phyloP scores from a whole-genome alignment of 2,888 invertebrate genomes.

The Protophormia terraenovae region DNA sequence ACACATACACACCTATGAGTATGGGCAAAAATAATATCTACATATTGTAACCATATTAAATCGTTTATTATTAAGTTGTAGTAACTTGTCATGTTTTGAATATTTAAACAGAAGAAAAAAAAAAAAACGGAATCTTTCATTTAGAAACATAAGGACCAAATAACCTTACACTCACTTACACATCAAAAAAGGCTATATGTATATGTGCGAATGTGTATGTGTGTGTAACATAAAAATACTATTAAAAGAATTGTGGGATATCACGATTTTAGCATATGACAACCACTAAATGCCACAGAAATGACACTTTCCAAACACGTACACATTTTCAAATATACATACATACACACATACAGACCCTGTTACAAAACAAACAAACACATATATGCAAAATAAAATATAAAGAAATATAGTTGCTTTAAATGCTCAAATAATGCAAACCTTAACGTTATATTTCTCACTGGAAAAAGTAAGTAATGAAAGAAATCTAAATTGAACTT shows the following conservation, averaged over 20 bases:
- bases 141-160: conserved; percentile 4
- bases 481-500: background rate
- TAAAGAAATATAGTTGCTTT: conserved; percentile 10
- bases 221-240: background rate
- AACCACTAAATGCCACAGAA: conserved; percentile 58
- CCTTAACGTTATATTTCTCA: background rate
- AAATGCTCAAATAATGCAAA: conserved; percentile 3
- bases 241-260: conserved; percentile 34
- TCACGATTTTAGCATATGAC: conserved; percentile 60
- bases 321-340: conserved; percentile 2
- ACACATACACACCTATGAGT: background rate
- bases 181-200: background rate
- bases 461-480: background rate
- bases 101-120: conserved; percentile 61
- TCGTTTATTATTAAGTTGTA: conserved; percentile 62
- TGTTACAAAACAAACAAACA: too few relatives aligned
- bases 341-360: background rate
- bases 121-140: conserved; percentile 33
- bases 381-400: background rate
- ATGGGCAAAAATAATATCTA: background rate
- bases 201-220: background rate
- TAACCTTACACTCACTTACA: conserved; percentile 8
- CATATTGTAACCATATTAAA: conserved; percentile 40
- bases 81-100: conserved; percentile 59
- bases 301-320: conserved; percentile 57